Evolutionary conservation across 2,888 invertebrate species (phyloP).

Genomic region (Strigamia transsilvanica): DNA sequence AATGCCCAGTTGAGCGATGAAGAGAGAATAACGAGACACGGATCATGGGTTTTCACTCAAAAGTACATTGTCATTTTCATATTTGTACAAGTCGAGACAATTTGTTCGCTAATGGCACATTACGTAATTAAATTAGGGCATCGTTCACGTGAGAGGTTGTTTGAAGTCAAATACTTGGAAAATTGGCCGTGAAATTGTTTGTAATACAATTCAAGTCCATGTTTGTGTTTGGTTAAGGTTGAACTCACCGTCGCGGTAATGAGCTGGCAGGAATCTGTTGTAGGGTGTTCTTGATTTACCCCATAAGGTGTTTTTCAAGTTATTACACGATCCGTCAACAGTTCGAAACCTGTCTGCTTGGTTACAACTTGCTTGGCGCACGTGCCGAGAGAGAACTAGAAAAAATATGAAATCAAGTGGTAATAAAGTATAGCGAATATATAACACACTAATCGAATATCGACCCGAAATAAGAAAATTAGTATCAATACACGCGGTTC

Average conservation of each 20-base stretch:
- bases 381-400: constrained; percentile 50
- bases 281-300: constrained; percentile 53
- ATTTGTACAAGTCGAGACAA: not conserved
- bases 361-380: constrained; percentile 49
- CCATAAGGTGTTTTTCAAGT: constrained; percentile 52
- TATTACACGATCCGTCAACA: constrained; percentile 53
- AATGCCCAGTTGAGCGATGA: not conserved
- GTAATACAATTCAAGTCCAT: constrained; percentile 13
- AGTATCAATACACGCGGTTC: not conserved
- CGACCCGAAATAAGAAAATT: too few relatives aligned
- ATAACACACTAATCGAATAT: too few relatives aligned
- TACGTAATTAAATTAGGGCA: constrained; percentile 18
- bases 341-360: constrained; percentile 50
- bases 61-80: not conserved
- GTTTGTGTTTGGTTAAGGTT: constrained; percentile 14
- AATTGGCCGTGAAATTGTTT: constrained; percentile 33
- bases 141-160: not conserved
- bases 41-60: not conserved
- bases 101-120: constrained; percentile 1
- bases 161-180: constrained; percentile 15
- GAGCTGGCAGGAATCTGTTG: constrained; percentile 51
- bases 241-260: constrained; percentile 53
- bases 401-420: not conserved
- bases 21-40: constrained; percentile 10
- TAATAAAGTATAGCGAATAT: not conserved